Conservation (phyloP, 2,797 vertebrate species). For the Tamandua tetradactyla region DNA sequence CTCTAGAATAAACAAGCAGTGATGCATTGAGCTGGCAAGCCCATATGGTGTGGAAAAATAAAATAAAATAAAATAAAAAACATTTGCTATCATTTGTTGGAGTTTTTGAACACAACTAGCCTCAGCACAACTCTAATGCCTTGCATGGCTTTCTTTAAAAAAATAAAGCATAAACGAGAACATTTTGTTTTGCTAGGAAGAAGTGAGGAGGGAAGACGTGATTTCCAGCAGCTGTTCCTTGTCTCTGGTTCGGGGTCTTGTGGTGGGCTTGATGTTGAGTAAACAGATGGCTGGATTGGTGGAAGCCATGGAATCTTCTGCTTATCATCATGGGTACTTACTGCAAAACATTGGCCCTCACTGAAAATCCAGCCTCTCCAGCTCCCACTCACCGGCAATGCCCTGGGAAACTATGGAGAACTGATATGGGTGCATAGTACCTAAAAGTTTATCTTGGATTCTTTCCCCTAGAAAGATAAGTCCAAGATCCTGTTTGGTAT, state of each 20-base stretch:
- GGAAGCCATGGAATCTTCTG: background rate
- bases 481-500: background rate
- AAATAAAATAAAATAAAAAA: constrained; percentile 66
- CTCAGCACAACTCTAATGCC: constrained; percentile 46
- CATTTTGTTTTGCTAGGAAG: constrained; percentile 74
- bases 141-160: constrained; percentile 35
- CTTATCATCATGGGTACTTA: background rate
- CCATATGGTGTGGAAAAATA: constrained; percentile 81
- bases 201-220: background rate
- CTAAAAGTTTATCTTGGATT: background rate
- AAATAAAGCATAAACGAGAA: constrained; percentile 64
- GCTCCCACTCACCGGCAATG: fast-evolving
- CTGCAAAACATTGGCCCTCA: background rate
- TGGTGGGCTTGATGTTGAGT: constrained; percentile 47
- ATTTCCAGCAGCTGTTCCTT: constrained; percentile 68
- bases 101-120: constrained; percentile 75
- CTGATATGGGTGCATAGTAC: no score
- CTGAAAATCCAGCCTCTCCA: background rate
- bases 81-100: constrained; percentile 76
- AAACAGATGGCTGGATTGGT: background rate
- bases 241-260: constrained; percentile 35
- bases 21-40: constrained; percentile 85
- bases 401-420: background rate
- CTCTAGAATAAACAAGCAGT: constrained; percentile 82
- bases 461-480: constrained; percentile 2